A percentile compares a stretch with the other conserved stretches of the same genome.
Conservation (phyloP, 1,140 invertebrate genomes). For the Drosophila trapezifrons region DNA sequence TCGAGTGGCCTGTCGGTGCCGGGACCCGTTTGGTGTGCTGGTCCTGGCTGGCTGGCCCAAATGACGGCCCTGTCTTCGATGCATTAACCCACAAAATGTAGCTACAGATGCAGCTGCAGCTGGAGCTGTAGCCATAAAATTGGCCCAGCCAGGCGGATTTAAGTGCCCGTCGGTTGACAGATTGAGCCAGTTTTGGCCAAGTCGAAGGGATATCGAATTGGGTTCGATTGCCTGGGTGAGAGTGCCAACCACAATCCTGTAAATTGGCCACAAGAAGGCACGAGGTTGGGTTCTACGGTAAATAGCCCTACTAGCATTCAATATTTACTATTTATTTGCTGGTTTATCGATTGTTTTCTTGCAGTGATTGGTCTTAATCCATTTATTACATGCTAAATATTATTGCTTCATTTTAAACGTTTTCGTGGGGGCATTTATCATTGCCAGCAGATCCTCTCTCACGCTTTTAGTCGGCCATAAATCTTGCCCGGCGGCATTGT, state of each 20-base stretch:
- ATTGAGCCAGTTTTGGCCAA: conserved; percentile 41
- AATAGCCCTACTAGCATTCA: neutral
- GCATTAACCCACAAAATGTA: conserved; percentile 55
- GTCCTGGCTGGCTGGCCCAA: conserved; percentile 26
- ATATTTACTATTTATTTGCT: neutral
- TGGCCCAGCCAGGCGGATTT: conserved; percentile 21
- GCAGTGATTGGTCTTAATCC: conserved; percentile 17
- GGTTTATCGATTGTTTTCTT: neutral
- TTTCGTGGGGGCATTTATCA: conserved; percentile 56
- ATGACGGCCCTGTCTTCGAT: conserved; percentile 60
- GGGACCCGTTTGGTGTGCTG: conserved; percentile 9
- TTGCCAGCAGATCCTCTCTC: conserved; percentile 48
- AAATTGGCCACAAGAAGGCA: neutral
- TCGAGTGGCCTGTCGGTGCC: conserved; percentile 19
- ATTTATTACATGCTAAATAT: conserved; percentile 68
- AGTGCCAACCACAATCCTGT: neutral
- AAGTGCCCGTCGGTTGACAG: conserved; percentile 45
- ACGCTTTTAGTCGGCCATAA: conserved; percentile 65
- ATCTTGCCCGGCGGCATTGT: conserved; percentile 73
- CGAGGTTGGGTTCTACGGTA: neutral
- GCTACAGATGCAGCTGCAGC: conserved; percentile 23
- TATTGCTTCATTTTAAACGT: conserved; percentile 70
- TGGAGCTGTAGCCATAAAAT: conserved; percentile 43
- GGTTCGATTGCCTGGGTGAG: neutral
- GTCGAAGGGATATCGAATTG: conserved; percentile 17